Percentiles rank a stretch among this genome's conserved stretches.
These are phyloP conservation scores for Corvus moneduloides DNA, from an alignment of 2,113 vertebrate species.

Conservation along the genomic window DNA sequence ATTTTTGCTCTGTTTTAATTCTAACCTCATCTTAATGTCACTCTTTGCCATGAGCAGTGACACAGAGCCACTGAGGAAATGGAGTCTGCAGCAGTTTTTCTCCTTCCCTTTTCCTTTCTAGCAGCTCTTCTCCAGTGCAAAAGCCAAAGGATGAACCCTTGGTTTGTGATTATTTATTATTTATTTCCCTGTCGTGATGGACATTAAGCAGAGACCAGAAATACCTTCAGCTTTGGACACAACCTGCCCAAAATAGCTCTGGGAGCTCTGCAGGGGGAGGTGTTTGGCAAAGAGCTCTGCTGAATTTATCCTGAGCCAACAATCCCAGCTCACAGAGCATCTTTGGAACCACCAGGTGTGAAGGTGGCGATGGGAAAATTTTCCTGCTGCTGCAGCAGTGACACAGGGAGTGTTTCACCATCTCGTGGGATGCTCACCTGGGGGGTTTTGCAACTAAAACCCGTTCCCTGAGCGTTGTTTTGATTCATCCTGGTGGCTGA, in stretches of 20 bases:
- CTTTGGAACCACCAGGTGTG: background rate
- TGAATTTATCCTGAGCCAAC: accelerated
- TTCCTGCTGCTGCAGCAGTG: background rate
- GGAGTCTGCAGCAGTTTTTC: background rate
- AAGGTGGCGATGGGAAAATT: background rate
- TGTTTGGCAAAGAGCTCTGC: background rate
- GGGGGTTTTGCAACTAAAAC: background rate
- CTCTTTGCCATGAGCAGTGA: accelerated
- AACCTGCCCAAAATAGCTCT: background rate
- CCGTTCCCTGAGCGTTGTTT: accelerated
- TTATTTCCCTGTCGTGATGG: accelerated
- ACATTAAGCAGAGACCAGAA: background rate
- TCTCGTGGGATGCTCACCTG: accelerated
- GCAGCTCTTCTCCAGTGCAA: background rate
- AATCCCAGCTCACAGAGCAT: background rate
- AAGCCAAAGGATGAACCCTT: background rate
- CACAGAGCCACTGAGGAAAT: background rate
- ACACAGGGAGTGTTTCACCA: background rate
- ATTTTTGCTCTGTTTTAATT: background rate
- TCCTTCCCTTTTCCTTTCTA: background rate
- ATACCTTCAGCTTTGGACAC: background rate
- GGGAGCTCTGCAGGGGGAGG: background rate
- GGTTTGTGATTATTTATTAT: background rate
- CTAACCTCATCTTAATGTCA: background rate
- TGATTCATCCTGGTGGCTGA: background rate